phyloP scores from a whole-genome alignment of 2,113 vertebrate genomes.

The Triplophysa siluroides region DNA sequence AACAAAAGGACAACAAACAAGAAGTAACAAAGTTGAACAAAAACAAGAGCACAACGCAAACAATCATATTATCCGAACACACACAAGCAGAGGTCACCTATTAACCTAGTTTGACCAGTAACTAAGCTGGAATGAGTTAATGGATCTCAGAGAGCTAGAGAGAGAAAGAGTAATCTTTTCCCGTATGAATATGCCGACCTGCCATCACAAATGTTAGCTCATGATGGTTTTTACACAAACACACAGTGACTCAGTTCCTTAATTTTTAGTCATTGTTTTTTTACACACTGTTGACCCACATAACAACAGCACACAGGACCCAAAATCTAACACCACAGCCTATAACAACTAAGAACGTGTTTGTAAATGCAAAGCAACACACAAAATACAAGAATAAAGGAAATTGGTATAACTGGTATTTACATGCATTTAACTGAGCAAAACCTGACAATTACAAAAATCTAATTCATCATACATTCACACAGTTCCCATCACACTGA shows the following conservation, averaged over 20 bases:
- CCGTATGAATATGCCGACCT: slow-evolving; percentile 16
- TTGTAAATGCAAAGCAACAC: not conserved
- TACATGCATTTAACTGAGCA: slow-evolving; percentile 12
- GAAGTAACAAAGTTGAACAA: not conserved
- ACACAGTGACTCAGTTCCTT: slow-evolving; percentile 2
- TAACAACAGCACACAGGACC: not conserved
- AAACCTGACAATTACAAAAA: slow-evolving; percentile 25
- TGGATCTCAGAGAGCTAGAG: slow-evolving; percentile 22
- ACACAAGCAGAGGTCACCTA: slow-evolving; percentile 29
- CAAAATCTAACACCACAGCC: not conserved
- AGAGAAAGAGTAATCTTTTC: slow-evolving; percentile 28
- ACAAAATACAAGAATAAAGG: not conserved
- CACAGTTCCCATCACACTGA: slow-evolving; percentile 1
- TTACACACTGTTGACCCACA: slow-evolving; percentile 2
- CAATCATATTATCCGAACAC: slow-evolving; percentile 20
- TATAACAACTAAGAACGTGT: not conserved
- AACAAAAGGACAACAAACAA: slow-evolving; percentile 27
- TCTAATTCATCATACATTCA: slow-evolving; percentile 27
- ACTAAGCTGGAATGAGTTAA: slow-evolving; percentile 50
- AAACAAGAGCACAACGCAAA: slow-evolving; percentile 36
- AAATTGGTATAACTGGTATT: not conserved
- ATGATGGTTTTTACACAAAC: not conserved
- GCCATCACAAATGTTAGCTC: not conserved
- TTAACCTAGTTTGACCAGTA: slow-evolving; percentile 29
- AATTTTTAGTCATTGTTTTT: not conserved